A percentile compares a stretch with the other conserved stretches of the same genome.
Evolutionary conservation across 1,140 invertebrate genomes (phyloP).

Genomic region (Musca domestica): DNA sequence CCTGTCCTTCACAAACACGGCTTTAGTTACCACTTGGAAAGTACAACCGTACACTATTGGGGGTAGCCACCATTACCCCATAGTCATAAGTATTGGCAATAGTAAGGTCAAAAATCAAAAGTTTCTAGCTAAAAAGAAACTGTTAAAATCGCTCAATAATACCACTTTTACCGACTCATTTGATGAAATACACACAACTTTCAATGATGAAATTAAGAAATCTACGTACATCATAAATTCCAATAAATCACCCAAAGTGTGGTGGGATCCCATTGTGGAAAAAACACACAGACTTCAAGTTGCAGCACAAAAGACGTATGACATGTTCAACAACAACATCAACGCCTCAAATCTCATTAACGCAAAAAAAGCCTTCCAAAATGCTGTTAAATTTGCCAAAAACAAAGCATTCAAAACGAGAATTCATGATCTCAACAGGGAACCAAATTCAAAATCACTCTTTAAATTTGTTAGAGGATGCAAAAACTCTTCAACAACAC

Average conservation of each 20-base stretch:
- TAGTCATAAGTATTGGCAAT: too few relatives aligned
- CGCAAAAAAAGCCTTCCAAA: not conserved
- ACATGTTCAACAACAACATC: not conserved
- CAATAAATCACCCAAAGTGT: not conserved
- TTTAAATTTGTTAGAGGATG: constrained; percentile 7
- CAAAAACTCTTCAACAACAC: not conserved
- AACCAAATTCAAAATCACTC: not conserved
- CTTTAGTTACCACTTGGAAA: too few relatives aligned
- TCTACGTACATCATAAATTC: not conserved
- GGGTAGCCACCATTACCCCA: too few relatives aligned
- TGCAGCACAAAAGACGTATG: not conserved
- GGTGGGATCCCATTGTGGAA: not conserved
- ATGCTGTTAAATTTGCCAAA: too few relatives aligned
- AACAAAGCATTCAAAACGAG: not conserved
- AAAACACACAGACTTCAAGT: not conserved
- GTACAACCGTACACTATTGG: too few relatives aligned
- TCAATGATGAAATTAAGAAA: not conserved
- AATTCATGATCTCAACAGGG: not conserved
- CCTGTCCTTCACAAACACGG: not conserved
- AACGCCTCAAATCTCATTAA: not conserved
- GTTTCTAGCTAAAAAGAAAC: too few relatives aligned
- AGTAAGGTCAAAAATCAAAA: too few relatives aligned
- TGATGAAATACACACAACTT: too few relatives aligned
- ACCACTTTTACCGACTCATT: too few relatives aligned
- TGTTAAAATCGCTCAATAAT: too few relatives aligned